Conservation (phyloP, 2,113 vertebrate species). For the Urocolius indicus region DNA sequence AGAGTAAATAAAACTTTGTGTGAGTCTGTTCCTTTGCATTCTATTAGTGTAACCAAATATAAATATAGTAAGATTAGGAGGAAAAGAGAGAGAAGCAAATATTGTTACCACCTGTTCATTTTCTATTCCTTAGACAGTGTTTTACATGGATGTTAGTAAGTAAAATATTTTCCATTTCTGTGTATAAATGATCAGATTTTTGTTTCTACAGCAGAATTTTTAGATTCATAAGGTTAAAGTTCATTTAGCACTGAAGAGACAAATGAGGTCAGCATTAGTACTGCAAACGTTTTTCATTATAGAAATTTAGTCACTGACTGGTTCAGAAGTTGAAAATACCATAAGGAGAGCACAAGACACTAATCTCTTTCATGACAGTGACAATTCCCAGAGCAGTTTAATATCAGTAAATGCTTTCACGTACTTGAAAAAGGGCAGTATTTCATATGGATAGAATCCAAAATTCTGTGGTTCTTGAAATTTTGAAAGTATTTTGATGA, state of each 20-base stretch:
- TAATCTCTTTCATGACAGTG: slow-evolving; percentile 60
- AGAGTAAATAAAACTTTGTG: neutral
- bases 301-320: slow-evolving; percentile 44
- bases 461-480: slow-evolving; percentile 24
- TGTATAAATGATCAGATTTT: neutral
- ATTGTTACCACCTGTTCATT: slow-evolving; percentile 42
- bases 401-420: slow-evolving; percentile 29
- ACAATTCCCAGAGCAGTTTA: slow-evolving; percentile 61
- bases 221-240: slow-evolving; percentile 40
- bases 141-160: slow-evolving; percentile 53
- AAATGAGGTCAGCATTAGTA: slow-evolving; percentile 46
- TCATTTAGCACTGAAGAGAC: slow-evolving; percentile 38
- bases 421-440: slow-evolving; percentile 41
- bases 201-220: neutral
- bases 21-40: slow-evolving; percentile 37
- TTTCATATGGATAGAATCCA: slow-evolving; percentile 39
- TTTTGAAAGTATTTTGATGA: slow-evolving; percentile 1
- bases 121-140: slow-evolving; percentile 30
- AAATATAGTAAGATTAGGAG: slow-evolving; percentile 42
- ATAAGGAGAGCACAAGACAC: neutral
- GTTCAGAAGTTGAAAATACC: slow-evolving; percentile 69
- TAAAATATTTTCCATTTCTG: neutral
- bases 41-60: slow-evolving; percentile 47
- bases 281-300: slow-evolving; percentile 48
- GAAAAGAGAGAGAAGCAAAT: slow-evolving; percentile 10